Evolutionary conservation across 2,888 invertebrate genomes (phyloP).

Genomic region (Epirrhoe alternata): DNA sequence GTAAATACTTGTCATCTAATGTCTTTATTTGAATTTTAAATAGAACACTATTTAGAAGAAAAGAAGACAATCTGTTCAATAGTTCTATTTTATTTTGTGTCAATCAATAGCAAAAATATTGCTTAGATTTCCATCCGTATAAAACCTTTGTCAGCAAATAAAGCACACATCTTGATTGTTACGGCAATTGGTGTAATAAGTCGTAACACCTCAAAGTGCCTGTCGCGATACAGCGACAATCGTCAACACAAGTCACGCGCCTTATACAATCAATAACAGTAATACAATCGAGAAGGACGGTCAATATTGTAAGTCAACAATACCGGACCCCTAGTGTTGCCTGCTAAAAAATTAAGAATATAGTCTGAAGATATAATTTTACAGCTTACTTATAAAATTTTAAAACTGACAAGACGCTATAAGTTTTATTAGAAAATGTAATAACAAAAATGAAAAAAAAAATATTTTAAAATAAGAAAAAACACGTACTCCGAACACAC

Average conservation of each 20-base stretch:
- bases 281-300: conserved; percentile 80
- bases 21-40: too few species aligned
- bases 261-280: conserved; percentile 82
- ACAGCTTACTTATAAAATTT: background rate
- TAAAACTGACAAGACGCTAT: background rate
- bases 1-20: too few species aligned
- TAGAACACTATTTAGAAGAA: too few species aligned
- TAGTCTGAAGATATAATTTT: background rate
- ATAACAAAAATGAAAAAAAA: background rate
- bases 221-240: conserved; percentile 69
- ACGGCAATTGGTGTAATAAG: conserved; percentile 36
- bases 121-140: too few species aligned
- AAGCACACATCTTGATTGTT: conserved; percentile 20
- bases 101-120: too few species aligned
- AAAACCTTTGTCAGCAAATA: conserved; percentile 5
- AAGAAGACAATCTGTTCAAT: background rate
- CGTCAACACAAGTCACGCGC: conserved; percentile 81
- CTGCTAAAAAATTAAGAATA: conserved; percentile 36
- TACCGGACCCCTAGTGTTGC: conserved; percentile 61
- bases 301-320: conserved; percentile 83
- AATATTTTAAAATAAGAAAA: background rate
- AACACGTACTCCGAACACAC: too few species aligned
- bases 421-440: too few species aligned
- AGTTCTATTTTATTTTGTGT: background rate
- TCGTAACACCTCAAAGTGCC: conserved; percentile 60